phyloP scores from a whole-genome alignment of 2,888 invertebrate genomes.

The Drosophila conformis region DNA sequence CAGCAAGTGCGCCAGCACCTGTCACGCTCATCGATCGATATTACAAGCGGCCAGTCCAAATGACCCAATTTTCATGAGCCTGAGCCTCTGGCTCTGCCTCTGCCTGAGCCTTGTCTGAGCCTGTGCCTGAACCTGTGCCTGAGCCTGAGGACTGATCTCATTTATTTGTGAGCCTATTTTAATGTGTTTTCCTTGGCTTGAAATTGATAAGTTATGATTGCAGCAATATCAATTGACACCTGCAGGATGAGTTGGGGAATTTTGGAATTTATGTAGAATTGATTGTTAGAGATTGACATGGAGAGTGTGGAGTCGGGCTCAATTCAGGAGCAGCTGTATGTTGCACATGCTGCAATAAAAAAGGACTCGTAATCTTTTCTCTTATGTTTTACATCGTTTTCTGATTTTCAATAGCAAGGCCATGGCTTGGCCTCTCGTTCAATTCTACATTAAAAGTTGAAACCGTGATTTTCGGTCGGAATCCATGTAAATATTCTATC shows the following conservation, averaged over 20 bases:
- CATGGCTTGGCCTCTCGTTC: not conserved
- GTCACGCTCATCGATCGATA: slow-evolving; percentile 75
- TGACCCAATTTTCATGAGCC: slow-evolving; percentile 62
- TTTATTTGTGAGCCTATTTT: slow-evolving; percentile 30
- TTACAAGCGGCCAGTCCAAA: slow-evolving; percentile 60
- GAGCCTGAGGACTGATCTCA: slow-evolving; percentile 22
- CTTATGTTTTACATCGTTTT: not conserved
- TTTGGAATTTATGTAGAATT: slow-evolving; percentile 45
- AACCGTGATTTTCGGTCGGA: not conserved
- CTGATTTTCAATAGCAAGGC: not conserved
- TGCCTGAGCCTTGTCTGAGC: slow-evolving; percentile 7
- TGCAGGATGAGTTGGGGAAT: slow-evolving; percentile 40
- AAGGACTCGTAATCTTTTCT: not conserved
- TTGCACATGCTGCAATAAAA: slow-evolving; percentile 40
- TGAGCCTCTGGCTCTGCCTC: slow-evolving; percentile 5
- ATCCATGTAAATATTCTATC: too few species aligned
- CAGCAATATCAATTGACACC: slow-evolving; percentile 66
- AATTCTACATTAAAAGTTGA: not conserved
- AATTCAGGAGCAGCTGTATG: slow-evolving; percentile 44
- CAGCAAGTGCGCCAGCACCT: slow-evolving; percentile 70
- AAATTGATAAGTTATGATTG: slow-evolving; percentile 75
- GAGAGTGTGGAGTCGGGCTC: slow-evolving; percentile 3
- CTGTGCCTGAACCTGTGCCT: slow-evolving; percentile 4
- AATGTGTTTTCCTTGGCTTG: slow-evolving; percentile 35
- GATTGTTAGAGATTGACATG: slow-evolving; percentile 55